Evolutionary conservation across 2,797 vertebrate species (phyloP).

Genomic region (Phoxinus dragarum): DNA sequence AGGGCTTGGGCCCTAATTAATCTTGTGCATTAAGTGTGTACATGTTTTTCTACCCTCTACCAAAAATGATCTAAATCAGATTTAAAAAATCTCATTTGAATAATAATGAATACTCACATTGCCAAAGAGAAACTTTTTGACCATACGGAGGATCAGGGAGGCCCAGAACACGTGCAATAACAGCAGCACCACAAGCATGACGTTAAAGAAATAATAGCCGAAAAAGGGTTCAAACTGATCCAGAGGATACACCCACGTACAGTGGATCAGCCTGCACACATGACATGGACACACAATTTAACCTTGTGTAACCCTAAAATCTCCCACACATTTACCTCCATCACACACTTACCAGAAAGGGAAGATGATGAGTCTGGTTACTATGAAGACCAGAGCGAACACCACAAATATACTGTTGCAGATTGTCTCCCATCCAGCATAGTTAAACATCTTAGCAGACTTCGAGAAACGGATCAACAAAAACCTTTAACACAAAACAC

Average conservation of each 20-base stretch:
- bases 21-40: background rate
- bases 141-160: conserved; percentile 83
- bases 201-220: conserved; percentile 88
- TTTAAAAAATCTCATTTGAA: background rate
- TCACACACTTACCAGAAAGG: conserved; percentile 88
- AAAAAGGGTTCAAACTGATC: conserved; percentile 81
- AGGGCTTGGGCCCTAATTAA: too few relatives aligned
- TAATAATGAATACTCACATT: conserved; percentile 74
- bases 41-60: background rate
- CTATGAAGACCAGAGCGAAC: conserved; percentile 83
- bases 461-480: conserved; percentile 62
- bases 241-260: conserved; percentile 82
- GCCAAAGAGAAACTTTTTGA: conserved; percentile 82
- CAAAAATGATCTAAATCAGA: background rate
- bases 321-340: background rate
- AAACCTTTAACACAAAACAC: background rate
- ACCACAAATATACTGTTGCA: conserved; percentile 85
- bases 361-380: conserved; percentile 88
- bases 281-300: conserved; percentile 17
- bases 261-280: conserved; percentile 85
- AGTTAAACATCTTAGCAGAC: conserved; percentile 93
- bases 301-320: background rate
- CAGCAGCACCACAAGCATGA: conserved; percentile 82
- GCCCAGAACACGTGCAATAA: conserved; percentile 90
- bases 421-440: conserved; percentile 83